phyloP scores from a whole-genome alignment of 2,113 vertebrate species.

The Emydocephalus ijimae region DNA sequence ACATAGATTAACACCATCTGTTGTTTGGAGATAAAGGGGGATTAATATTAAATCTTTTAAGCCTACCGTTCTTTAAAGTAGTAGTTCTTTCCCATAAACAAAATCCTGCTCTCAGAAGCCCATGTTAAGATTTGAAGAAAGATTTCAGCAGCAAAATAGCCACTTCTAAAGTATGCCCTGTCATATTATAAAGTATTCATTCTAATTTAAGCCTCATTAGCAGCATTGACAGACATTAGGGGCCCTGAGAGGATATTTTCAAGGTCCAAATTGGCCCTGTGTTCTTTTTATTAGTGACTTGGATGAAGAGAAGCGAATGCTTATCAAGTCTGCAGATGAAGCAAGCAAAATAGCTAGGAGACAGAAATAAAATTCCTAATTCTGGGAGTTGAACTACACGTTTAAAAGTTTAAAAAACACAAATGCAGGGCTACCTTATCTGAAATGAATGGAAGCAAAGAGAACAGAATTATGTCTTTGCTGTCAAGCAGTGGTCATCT shows the following conservation, averaged over 20 bases:
- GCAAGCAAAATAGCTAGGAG: background rate
- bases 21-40: conserved; percentile 56
- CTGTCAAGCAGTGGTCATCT: background rate
- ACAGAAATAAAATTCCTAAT: background rate
- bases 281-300: background rate
- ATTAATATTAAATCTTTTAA: conserved; percentile 42
- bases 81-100: conserved; percentile 5
- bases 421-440: background rate
- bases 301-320: background rate
- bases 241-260: background rate
- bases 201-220: background rate
- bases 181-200: background rate
- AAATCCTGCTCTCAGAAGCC: conserved; percentile 7
- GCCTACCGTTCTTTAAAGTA: conserved; percentile 51
- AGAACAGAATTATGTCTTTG: background rate
- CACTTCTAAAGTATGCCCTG: background rate
- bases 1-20: conserved; percentile 62
- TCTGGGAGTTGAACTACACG: background rate
- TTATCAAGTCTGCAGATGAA: background rate
- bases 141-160: background rate
- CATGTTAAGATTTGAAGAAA: background rate
- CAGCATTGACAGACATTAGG: background rate
- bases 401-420: background rate
- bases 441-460: background rate
- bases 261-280: background rate